Conservation (phyloP, 2,888 invertebrate species). For the Hirtodrosophila trivittata region DNA sequence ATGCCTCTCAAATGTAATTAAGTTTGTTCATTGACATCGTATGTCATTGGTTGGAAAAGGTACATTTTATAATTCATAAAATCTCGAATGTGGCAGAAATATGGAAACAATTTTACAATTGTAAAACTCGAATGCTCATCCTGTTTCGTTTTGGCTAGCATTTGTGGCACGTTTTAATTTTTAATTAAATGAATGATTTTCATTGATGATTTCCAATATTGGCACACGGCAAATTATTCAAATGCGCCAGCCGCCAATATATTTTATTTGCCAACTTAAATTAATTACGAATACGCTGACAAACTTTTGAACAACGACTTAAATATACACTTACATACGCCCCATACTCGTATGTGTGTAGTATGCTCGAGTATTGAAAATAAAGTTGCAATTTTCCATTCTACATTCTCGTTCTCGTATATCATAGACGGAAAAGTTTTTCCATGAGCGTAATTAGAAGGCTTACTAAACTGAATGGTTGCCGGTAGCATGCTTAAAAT, state of each 20-base stretch:
- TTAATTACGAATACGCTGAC: conserved; percentile 22
- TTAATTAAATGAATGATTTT: conserved; percentile 76
- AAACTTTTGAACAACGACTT: background rate
- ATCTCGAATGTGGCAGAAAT: conserved; percentile 15
- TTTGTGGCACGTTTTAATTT: conserved; percentile 66
- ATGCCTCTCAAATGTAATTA: conserved; percentile 55
- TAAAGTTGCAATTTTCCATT: no score
- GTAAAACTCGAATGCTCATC: background rate
- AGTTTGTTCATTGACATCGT: conserved; percentile 57
- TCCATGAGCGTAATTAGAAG: conserved; percentile 72
- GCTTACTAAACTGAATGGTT: conserved; percentile 50
- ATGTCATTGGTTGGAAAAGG: conserved; percentile 3
- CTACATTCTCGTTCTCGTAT: conserved; percentile 18
- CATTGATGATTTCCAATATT: conserved; percentile 52
- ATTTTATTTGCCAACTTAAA: conserved; percentile 27
- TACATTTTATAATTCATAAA: conserved; percentile 37
- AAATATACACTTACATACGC: background rate
- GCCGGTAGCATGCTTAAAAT: conserved; percentile 66
- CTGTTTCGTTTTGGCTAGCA: conserved; percentile 7
- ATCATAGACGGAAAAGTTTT: conserved; percentile 52
- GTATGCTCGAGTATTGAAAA: background rate
- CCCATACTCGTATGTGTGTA: background rate
- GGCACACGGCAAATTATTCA: conserved; percentile 46
- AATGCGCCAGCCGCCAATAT: conserved; percentile 40
- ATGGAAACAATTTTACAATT: conserved; percentile 19